phyloP scores from a whole-genome alignment of 2,888 invertebrate genomes.

The Stenoptilia bipunctidactyla region DNA sequence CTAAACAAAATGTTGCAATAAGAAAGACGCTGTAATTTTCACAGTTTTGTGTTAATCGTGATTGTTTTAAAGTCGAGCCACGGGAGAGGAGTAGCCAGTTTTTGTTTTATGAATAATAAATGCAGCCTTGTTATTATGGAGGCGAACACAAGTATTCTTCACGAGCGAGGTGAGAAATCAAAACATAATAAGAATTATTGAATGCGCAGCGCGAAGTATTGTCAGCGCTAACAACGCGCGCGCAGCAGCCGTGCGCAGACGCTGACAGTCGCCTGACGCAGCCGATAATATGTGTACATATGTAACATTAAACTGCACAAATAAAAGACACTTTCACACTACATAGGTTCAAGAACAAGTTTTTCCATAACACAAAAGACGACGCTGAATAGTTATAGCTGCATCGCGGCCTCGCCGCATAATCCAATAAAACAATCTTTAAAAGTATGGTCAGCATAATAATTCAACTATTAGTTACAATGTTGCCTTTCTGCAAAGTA shows the following conservation, averaged over 20 bases:
- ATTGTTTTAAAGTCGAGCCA: not conserved
- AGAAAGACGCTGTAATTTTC: too few species aligned
- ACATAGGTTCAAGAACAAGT: conserved; percentile 72
- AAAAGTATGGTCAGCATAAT: conserved; percentile 58
- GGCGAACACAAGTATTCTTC: conserved; percentile 10
- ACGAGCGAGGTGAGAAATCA: conserved; percentile 18
- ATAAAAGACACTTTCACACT: conserved; percentile 70
- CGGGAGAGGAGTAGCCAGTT: not conserved
- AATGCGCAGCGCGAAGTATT: conserved; percentile 35
- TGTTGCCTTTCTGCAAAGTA: not conserved
- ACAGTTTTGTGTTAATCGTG: too few species aligned
- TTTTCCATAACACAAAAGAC: conserved; percentile 73
- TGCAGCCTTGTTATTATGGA: not conserved
- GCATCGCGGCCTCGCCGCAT: conserved; percentile 66
- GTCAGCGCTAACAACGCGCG: conserved; percentile 44
- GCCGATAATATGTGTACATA: conserved; percentile 70
- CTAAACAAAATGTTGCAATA: too few species aligned
- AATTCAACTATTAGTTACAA: not conserved
- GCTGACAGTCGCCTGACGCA: conserved; percentile 50
- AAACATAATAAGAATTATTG: conserved; percentile 31
- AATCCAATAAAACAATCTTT: conserved; percentile 70
- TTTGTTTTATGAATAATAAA: too few species aligned
- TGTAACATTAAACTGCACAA: conserved; percentile 71
- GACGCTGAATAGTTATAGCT: conserved; percentile 72
- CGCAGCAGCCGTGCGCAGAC: conserved; percentile 18